phyloP scores from a whole-genome alignment of 2,113 vertebrate genomes.

The Neolamprologus modestus region DNA sequence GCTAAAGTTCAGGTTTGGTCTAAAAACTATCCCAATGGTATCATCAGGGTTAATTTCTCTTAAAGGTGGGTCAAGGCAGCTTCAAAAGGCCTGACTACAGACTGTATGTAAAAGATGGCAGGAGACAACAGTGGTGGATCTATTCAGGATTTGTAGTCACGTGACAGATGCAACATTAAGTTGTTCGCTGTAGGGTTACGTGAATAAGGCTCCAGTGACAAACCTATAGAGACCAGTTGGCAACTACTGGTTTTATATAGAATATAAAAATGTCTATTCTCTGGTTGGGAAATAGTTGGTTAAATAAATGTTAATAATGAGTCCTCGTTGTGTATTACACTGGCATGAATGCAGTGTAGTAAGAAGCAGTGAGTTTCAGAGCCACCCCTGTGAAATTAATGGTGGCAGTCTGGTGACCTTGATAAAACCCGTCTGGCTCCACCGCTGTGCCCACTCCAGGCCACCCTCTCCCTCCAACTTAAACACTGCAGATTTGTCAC shows the following conservation, averaged over 20 bases:
- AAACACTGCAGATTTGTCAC: neutral
- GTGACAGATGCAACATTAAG: fast-evolving
- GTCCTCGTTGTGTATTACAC: fast-evolving
- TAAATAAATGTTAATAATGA: neutral
- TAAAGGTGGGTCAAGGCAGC: neutral
- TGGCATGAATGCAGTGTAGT: neutral
- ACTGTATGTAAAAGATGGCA: neutral
- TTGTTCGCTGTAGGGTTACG: neutral
- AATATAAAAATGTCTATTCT: neutral
- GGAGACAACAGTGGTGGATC: neutral
- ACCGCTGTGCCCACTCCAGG: neutral
- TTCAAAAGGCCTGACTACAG: too few relatives aligned
- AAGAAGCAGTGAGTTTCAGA: neutral
- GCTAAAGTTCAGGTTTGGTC: neutral
- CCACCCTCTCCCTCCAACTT: neutral
- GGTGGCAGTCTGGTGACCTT: neutral
- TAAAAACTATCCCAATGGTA: neutral
- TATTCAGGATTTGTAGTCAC: neutral
- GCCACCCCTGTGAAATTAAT: neutral
- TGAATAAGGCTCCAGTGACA: neutral
- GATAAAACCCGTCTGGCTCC: neutral
- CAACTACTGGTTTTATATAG: neutral
- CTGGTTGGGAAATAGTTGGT: neutral
- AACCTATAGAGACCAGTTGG: neutral
- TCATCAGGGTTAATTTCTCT: neutral